Evolutionary conservation across 2,797 vertebrate genomes (phyloP).

Genomic region (Serranus cabrilla): DNA sequence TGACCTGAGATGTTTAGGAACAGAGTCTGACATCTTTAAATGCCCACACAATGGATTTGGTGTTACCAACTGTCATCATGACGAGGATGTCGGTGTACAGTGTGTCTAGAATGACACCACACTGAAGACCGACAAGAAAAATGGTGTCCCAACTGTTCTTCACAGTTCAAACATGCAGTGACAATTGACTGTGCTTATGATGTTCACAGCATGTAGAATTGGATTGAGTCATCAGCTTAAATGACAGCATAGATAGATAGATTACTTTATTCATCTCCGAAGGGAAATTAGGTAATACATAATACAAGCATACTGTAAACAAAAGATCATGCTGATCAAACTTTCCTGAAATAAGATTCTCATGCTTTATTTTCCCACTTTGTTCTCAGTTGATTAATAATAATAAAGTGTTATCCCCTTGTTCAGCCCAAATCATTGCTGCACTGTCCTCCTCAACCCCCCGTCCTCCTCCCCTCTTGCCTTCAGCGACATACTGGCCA

Average conservation of each 20-base stretch:
- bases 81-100: conserved; percentile 85
- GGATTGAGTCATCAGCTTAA: neutral
- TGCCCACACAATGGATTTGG: conserved; percentile 78
- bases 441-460: neutral
- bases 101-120: conserved; percentile 67
- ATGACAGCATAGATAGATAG: too few relatives aligned
- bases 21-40: conserved; percentile 71
- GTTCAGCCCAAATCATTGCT: neutral
- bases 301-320: neutral
- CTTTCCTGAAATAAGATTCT: neutral
- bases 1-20: conserved; percentile 82
- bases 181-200: neutral
- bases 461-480: neutral
- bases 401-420: neutral
- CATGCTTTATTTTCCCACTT: neutral
- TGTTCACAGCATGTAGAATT: conserved; percentile 5
- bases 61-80: conserved; percentile 86
- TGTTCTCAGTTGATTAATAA: neutral
- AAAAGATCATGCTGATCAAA: neutral
- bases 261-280: too few relatives aligned
- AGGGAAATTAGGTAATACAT: too few relatives aligned
- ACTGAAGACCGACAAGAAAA: neutral
- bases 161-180: neutral
- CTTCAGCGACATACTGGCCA: neutral
- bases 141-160: neutral